These are phyloP conservation scores for Labia minor DNA, from an alignment of 2,888 invertebrate species.

Conservation along the genomic window DNA sequence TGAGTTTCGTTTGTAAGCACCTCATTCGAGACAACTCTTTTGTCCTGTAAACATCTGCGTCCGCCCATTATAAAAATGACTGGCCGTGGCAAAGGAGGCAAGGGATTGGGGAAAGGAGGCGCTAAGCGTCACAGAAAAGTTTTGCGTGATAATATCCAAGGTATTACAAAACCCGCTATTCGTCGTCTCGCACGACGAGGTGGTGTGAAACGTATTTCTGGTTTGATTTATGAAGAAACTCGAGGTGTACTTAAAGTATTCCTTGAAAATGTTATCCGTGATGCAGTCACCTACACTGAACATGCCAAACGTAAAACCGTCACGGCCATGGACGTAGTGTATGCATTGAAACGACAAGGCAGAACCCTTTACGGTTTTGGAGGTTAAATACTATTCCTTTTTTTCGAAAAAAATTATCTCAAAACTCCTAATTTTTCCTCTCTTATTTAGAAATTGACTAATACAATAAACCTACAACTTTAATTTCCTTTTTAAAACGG, in stretches of 20 bases:
- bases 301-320: constrained; percentile 82
- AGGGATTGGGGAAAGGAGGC: constrained; percentile 33
- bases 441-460: too few species aligned
- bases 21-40: too few species aligned
- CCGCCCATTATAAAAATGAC: constrained; percentile 34
- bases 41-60: too few species aligned
- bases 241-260: constrained; percentile 69
- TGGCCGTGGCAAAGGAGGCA: constrained; percentile 39
- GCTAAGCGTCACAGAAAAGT: too few species aligned
- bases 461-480: too few species aligned
- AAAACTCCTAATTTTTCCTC: too few species aligned
- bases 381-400: constrained; percentile 38
- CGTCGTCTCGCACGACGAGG: constrained; percentile 57
- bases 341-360: constrained; percentile 70
- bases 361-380: constrained; percentile 72
- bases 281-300: constrained; percentile 78
- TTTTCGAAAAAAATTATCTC: too few species aligned
- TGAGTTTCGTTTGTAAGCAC: too few species aligned
- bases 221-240: constrained; percentile 69
- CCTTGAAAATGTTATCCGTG: constrained; percentile 70
- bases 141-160: too few species aligned
- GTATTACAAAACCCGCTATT: constrained; percentile 48
- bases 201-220: constrained; percentile 51
- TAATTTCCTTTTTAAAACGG: too few species aligned
- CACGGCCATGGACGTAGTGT: constrained; percentile 80